These are phyloP conservation scores for Urocolius indicus DNA, from an alignment of 2,113 vertebrate species.

Conservation along the genomic window DNA sequence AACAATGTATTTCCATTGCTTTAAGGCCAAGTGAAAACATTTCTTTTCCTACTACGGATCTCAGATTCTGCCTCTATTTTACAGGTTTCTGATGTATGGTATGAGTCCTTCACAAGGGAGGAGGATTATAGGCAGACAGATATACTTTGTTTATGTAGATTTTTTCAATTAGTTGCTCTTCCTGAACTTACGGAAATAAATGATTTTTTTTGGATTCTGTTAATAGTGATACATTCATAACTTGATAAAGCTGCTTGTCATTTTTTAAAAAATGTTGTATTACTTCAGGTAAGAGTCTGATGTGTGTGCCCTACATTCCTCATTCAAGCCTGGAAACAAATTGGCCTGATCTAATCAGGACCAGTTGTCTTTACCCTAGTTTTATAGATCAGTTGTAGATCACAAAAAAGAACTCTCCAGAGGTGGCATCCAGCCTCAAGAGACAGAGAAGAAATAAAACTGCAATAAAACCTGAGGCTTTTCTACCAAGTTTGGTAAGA, in stretches of 20 bases:
- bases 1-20: conserved; percentile 23
- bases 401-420: not conserved
- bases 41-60: conserved; percentile 10
- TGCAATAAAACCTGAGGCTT: not conserved
- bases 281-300: conserved; percentile 38
- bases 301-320: not conserved
- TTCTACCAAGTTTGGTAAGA: not conserved
- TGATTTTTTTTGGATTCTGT: not conserved
- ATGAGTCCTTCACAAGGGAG: not conserved
- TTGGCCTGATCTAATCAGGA: conserved; percentile 3
- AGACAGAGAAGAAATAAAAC: not conserved
- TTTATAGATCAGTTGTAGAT: not conserved
- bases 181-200: not conserved
- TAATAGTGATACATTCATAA: conserved; percentile 43
- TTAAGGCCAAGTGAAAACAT: conserved; percentile 17
- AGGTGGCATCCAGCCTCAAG: not conserved
- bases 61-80: not conserved
- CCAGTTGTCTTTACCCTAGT: not conserved
- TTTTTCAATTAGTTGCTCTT: not conserved
- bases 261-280: conserved; percentile 60
- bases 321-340: conserved; percentile 39
- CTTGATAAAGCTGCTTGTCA: conserved; percentile 37
- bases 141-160: not conserved
- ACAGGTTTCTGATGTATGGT: not conserved
- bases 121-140: not conserved